These are phyloP conservation scores for Morpho helenor DNA, from an alignment of 2,888 invertebrate species.

Conservation along the genomic window DNA sequence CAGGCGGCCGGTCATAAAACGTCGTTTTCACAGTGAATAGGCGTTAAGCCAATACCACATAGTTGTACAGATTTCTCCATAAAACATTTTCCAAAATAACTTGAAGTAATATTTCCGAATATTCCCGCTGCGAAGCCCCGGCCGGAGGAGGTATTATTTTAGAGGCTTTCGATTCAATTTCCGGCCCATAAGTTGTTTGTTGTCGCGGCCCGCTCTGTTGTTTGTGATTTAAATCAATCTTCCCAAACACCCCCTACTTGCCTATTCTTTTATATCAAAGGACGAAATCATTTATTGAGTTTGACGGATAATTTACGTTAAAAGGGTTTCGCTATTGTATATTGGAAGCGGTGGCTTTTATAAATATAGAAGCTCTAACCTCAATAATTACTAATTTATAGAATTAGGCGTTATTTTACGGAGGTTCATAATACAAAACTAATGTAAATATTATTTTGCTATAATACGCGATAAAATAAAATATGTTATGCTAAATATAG, in stretches of 20 bases:
- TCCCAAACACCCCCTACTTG: constrained; percentile 6
- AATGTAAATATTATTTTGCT: too few relatives aligned
- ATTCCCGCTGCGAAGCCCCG: constrained; percentile 5
- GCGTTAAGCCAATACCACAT: too few relatives aligned
- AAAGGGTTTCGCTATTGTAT: background rate
- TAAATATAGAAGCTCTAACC: too few relatives aligned
- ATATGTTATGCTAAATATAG: too few relatives aligned
- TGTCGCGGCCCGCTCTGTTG: constrained; percentile 9
- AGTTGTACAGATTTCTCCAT: background rate
- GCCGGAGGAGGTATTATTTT: constrained; percentile 7
- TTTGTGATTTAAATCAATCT: constrained; percentile 23
- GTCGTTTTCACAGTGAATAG: too few relatives aligned
- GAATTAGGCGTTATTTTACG: too few relatives aligned
- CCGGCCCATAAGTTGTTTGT: constrained; percentile 26
- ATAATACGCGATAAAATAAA: too few relatives aligned
- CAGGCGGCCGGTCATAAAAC: too few relatives aligned
- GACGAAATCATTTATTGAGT: constrained; percentile 1
- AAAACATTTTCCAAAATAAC: constrained; percentile 8
- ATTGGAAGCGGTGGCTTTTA: background rate
- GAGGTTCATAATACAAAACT: too few relatives aligned
- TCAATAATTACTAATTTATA: too few relatives aligned
- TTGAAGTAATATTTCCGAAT: constrained; percentile 10
- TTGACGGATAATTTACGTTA: constrained; percentile 8
- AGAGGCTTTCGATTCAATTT: constrained; percentile 25
- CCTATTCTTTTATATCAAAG: constrained; percentile 12